Conservation (phyloP, 2,797 vertebrate genomes). For the Dendrocincla tyrannina region DNA sequence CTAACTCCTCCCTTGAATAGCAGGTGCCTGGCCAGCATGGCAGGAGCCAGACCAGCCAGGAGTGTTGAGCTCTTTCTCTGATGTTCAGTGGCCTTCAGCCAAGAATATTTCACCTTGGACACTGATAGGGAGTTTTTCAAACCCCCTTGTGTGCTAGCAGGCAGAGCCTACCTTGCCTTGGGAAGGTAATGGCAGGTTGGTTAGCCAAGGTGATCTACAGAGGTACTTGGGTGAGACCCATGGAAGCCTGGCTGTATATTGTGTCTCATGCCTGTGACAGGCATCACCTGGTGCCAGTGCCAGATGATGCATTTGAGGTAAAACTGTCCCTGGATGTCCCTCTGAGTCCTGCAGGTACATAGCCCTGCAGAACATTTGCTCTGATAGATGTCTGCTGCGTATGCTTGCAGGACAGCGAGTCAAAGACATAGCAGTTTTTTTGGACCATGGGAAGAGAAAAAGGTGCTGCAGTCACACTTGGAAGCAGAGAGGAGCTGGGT, state of each 20-base stretch:
- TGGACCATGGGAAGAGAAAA: not conserved
- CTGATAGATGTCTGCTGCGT: not conserved
- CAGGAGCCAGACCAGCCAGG: not conserved
- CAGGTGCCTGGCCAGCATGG: no score
- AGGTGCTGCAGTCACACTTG: not conserved
- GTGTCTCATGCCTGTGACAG: no score
- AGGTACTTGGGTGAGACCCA: no score
- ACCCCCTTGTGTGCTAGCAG: not conserved
- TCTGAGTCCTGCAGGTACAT: accelerated
- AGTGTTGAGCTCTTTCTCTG: accelerated
- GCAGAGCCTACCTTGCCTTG: not conserved
- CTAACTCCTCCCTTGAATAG: not conserved
- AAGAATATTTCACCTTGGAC: not conserved
- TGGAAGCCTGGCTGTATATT: not conserved
- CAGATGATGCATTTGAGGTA: accelerated
- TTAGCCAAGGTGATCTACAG: not conserved
- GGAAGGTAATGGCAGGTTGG: not conserved
- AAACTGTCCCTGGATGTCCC: not conserved
- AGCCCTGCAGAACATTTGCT: not conserved
- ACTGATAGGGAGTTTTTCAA: not conserved
- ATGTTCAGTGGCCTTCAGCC: not conserved
- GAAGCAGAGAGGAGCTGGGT: not conserved
- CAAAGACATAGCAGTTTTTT: not conserved
- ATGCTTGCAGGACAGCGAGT: not conserved
- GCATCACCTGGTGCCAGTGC: not conserved